Conservation (phyloP, 2,888 invertebrate genomes). For the Volucella zonaria region DNA sequence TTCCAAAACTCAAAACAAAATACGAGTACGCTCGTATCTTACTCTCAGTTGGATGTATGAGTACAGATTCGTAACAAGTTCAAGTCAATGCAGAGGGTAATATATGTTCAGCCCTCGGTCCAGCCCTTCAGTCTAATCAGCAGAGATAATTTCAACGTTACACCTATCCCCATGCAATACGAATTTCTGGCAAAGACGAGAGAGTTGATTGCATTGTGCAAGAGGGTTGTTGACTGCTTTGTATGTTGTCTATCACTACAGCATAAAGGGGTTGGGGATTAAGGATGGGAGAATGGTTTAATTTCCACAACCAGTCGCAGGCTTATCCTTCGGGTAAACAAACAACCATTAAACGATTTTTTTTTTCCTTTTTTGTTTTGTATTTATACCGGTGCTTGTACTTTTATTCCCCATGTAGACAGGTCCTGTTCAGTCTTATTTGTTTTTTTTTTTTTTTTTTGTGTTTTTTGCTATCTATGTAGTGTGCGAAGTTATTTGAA, state of each 20-base stretch:
- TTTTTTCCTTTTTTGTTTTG: not conserved
- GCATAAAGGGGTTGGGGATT: not conserved
- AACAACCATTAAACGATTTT: conserved; percentile 69
- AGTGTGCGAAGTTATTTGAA: conserved; percentile 47
- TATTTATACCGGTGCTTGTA: conserved; percentile 28
- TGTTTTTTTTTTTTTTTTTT: conserved; percentile 19
- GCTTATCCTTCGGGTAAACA: conserved; percentile 72
- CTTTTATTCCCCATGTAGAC: conserved; percentile 59
- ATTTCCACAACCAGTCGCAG: conserved; percentile 68
- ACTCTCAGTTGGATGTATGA: conserved; percentile 40
- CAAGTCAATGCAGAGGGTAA: conserved; percentile 26
- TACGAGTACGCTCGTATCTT: conserved; percentile 30
- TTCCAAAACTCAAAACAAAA: conserved; percentile 5
- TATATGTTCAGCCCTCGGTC: conserved; percentile 22
- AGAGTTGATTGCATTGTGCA: conserved; percentile 67
- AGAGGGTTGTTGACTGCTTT: conserved; percentile 16
- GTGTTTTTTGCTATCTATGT: too few species aligned
- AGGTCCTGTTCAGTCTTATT: conserved; percentile 20
- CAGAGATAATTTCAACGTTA: conserved; percentile 65
- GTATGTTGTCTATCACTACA: conserved; percentile 33
- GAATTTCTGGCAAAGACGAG: conserved; percentile 32
- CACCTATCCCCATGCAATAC: conserved; percentile 64
- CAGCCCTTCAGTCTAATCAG: conserved; percentile 55
- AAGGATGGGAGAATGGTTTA: conserved; percentile 55
- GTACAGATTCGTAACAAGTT: conserved; percentile 39